Evolutionary conservation across 1,140 invertebrate species (phyloP).

Genomic region (Leptinotarsa defecta): DNA sequence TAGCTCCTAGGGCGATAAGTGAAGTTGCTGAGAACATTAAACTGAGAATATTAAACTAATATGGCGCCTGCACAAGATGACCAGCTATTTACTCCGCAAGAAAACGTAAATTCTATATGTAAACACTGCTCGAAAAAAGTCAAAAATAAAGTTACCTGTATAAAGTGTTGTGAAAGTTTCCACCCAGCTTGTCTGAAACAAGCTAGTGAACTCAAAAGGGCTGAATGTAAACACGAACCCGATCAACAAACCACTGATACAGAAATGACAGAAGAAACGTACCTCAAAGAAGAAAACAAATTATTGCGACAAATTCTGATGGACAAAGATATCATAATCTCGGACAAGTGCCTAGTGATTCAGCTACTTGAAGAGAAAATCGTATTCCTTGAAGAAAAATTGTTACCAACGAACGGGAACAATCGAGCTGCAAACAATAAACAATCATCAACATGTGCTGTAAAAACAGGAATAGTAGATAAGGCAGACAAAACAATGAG

Average conservation of each 20-base stretch:
- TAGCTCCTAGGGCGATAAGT: too few species aligned
- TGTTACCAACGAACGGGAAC: conserved; percentile 1
- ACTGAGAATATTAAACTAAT: too few species aligned
- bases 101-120: not conserved
- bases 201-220: conserved; percentile 8
- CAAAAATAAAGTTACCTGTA: not conserved
- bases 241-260: conserved; percentile 9
- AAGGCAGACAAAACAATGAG: conserved; percentile 12
- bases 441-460: not conserved
- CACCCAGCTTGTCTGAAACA: conserved; percentile 20
- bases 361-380: conserved; percentile 8
- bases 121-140: not conserved
- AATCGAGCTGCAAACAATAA: not conserved
- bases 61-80: not conserved
- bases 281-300: conserved; percentile 15
- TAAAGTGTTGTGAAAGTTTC: conserved; percentile 9
- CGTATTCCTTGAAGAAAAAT: not conserved
- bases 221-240: conserved; percentile 8
- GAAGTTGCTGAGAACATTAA: too few species aligned
- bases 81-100: not conserved
- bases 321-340: conserved; percentile 16
- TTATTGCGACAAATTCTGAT: conserved; percentile 3
- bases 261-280: conserved; percentile 12
- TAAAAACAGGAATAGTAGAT: conserved; percentile 1
- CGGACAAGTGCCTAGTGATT: conserved; percentile 1